phyloP scores from a whole-genome alignment of 2,797 vertebrate genomes.

The Falco naumanni region DNA sequence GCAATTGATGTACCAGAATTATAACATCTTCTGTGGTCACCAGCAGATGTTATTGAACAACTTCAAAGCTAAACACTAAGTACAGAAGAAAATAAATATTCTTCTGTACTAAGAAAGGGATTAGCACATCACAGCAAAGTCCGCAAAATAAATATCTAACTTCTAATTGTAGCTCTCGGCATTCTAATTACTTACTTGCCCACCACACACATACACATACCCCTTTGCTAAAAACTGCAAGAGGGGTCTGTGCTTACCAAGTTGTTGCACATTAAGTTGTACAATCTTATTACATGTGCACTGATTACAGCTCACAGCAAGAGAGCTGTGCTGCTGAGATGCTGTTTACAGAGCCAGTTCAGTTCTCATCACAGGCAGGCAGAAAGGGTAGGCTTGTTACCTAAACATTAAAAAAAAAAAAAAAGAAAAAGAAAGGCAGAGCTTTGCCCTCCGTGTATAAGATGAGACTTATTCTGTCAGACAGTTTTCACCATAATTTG shows the following conservation, averaged over 20 bases:
- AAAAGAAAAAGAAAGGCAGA: not conserved
- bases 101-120: conserved; percentile 35
- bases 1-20: not conserved
- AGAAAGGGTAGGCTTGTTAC: not conserved
- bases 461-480: not conserved
- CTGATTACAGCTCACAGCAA: not conserved
- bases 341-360: not conserved
- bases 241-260: accelerated
- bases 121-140: conserved; percentile 33
- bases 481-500: not conserved
- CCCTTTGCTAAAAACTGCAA: not conserved
- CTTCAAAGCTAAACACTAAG: conserved; percentile 52
- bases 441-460: not conserved
- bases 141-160: conserved; percentile 25
- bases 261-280: not conserved
- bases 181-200: not conserved
- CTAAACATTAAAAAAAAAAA: not conserved
- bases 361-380: not conserved
- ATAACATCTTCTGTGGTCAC: conserved; percentile 46
- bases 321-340: not conserved
- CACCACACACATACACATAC: accelerated
- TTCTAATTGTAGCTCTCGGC: conserved; percentile 28
- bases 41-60: conserved; percentile 52
- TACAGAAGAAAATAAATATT: conserved; percentile 46
- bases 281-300: not conserved